Evolutionary conservation across 1,140 invertebrate species (phyloP).

Genomic region (Agraylea sexmaculata): DNA sequence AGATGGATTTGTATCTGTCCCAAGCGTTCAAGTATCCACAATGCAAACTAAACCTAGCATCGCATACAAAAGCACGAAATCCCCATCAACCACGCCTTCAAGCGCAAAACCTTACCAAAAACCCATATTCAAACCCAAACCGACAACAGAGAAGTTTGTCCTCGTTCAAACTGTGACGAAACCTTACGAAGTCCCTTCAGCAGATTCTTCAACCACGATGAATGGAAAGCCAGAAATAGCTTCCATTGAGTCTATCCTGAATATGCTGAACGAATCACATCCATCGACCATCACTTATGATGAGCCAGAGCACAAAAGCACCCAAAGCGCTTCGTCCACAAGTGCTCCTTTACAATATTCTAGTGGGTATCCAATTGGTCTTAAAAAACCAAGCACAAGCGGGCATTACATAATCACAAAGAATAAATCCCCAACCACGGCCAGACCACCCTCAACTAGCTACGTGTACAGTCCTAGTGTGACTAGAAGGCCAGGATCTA

Average conservation of each 20-base stretch:
- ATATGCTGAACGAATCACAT: constrained; percentile 51
- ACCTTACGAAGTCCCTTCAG: too few species aligned
- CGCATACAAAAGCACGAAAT: constrained; percentile 23
- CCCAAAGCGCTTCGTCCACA: constrained; percentile 22
- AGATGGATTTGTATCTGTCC: constrained; percentile 32
- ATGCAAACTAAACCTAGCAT: constrained; percentile 37
- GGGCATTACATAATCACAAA: constrained; percentile 16
- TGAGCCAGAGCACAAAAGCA: neutral
- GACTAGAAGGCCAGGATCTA: constrained; percentile 30
- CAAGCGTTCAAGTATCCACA: constrained; percentile 33
- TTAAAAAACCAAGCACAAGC: constrained; percentile 7
- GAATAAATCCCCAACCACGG: constrained; percentile 12
- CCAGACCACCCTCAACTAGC: constrained; percentile 42
- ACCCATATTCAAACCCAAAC: constrained; percentile 37
- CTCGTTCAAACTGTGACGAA: constrained; percentile 26
- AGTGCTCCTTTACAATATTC: constrained; percentile 31
- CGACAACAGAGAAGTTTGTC: constrained; percentile 25
- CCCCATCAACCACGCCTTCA: constrained; percentile 29
- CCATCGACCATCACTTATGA: constrained; percentile 24
- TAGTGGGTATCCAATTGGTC: constrained; percentile 33
- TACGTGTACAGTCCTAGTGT: constrained; percentile 44
- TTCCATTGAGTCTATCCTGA: constrained; percentile 49
- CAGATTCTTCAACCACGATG: constrained; percentile 26
- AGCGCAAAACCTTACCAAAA: constrained; percentile 30
- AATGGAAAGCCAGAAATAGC: constrained; percentile 38